phyloP scores from a whole-genome alignment of 2,888 invertebrate species.

The Coleophora deauratella region DNA sequence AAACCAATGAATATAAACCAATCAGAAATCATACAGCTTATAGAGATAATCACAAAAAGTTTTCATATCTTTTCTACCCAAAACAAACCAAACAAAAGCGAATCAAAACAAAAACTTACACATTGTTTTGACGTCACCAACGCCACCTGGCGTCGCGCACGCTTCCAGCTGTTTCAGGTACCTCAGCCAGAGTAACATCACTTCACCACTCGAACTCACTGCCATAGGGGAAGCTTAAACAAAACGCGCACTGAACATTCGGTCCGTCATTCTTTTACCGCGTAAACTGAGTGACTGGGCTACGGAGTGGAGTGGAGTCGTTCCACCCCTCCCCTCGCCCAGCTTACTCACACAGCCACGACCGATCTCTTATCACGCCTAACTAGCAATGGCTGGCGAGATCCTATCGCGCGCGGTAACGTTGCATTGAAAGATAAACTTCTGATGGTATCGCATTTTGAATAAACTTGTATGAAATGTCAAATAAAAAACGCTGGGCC shows the following conservation, averaged over 20 bases:
- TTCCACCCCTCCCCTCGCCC: constrained; percentile 46
- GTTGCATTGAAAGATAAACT: constrained; percentile 73
- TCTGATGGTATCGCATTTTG: constrained; percentile 72
- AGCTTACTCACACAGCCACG: constrained; percentile 33
- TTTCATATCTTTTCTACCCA: too few species aligned
- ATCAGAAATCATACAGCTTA: too few species aligned
- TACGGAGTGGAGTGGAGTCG: constrained; percentile 33
- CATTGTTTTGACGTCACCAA: constrained; percentile 63
- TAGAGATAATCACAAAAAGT: neutral
- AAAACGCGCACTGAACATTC: constrained; percentile 18
- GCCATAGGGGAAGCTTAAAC: too few species aligned
- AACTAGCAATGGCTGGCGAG: constrained; percentile 72
- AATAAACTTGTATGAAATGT: constrained; percentile 75
- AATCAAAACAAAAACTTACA: constrained; percentile 37
- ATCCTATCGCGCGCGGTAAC: constrained; percentile 73
- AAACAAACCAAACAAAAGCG: too few species aligned
- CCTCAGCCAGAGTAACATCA: constrained; percentile 69
- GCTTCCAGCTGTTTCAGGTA: constrained; percentile 65
- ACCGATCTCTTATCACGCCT: constrained; percentile 66
- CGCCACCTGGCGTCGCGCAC: constrained; percentile 55
- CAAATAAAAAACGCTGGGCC: constrained; percentile 69
- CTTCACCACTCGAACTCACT: constrained; percentile 31
- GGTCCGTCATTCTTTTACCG: constrained; percentile 70
- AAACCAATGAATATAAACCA: too few species aligned
- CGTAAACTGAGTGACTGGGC: constrained; percentile 70